phyloP scores from a whole-genome alignment of 2,113 vertebrate genomes.

The Catagonus wagneri region DNA sequence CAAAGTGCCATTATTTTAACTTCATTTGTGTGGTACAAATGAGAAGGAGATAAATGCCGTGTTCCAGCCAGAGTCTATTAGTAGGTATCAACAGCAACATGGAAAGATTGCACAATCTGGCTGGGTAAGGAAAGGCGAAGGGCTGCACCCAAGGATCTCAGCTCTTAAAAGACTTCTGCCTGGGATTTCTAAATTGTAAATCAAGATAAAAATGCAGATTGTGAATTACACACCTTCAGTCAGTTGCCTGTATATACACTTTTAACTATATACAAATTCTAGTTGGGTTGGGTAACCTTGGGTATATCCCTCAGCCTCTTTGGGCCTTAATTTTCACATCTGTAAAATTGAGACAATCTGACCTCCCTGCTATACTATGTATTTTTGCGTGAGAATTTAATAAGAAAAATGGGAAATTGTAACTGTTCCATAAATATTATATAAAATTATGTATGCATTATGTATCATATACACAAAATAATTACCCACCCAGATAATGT shows the following conservation, averaged over 20 bases:
- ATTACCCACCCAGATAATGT: background rate
- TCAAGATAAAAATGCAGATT: background rate
- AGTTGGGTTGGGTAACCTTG: slow-evolving; percentile 9
- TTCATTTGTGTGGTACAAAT: slow-evolving; percentile 76
- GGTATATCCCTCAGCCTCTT: background rate
- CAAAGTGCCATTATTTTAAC: slow-evolving; percentile 75
- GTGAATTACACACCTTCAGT: background rate
- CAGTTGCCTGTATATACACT: background rate
- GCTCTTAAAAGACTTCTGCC: slow-evolving; percentile 14
- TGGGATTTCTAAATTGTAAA: background rate
- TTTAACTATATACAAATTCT: slow-evolving; percentile 8
- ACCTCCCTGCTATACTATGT: background rate
- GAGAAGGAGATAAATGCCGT: slow-evolving; percentile 75
- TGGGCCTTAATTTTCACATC: slow-evolving; percentile 6
- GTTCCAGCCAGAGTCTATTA: slow-evolving; percentile 77
- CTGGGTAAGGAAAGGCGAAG: background rate
- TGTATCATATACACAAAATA: background rate
- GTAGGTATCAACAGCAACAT: slow-evolving; percentile 49
- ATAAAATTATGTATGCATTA: background rate
- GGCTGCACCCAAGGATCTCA: background rate
- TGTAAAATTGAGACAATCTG: slow-evolving; percentile 1
- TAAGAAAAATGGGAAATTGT: slow-evolving; percentile 29
- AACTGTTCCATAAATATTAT: background rate
- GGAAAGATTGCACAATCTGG: slow-evolving; percentile 40
- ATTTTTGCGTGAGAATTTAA: slow-evolving; percentile 36